A percentile compares a stretch with the other conserved stretches of the same genome.
phyloP scores from a whole-genome alignment of 2,888 invertebrate genomes.

The Diachrysia chrysitis region DNA sequence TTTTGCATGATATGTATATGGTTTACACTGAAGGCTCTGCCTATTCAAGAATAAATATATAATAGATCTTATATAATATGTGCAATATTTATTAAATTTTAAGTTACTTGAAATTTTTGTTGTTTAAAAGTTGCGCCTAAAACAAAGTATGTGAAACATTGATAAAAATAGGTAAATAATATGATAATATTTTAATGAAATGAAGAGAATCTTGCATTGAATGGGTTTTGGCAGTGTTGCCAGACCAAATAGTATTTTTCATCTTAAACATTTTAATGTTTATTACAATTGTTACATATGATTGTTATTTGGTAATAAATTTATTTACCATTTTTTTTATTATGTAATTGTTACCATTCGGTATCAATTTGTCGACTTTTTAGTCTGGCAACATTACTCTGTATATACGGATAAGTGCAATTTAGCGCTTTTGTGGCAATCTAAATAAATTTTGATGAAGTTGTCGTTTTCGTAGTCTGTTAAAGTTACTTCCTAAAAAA shows the following conservation, averaged over 20 bases:
- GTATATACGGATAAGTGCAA: slow-evolving; percentile 20
- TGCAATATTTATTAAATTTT: too few relatives aligned
- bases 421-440: slow-evolving; percentile 31
- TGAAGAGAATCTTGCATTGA: slow-evolving; percentile 19
- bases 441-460: not conserved
- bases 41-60: too few relatives aligned
- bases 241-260: slow-evolving; percentile 13
- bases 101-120: too few relatives aligned
- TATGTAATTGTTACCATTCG: not conserved
- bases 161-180: too few relatives aligned
- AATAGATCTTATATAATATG: too few relatives aligned
- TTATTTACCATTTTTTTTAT: not conserved
- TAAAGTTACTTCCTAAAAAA: slow-evolving; percentile 49
- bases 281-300: slow-evolving; percentile 6
- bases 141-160: too few relatives aligned
- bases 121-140: too few relatives aligned
- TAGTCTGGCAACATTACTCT: slow-evolving; percentile 40
- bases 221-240: slow-evolving; percentile 39
- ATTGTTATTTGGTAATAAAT: not conserved
- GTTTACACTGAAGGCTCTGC: too few relatives aligned
- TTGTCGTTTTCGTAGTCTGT: slow-evolving; percentile 44
- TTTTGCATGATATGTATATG: too few relatives aligned
- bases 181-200: not conserved
- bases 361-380: not conserved
- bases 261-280: not conserved